A percentile compares a stretch with the other conserved stretches of the same genome.
These are phyloP conservation scores for Sarcophaga subvicina DNA, from an alignment of 2,888 invertebrate genomes.

Conservation along the genomic window DNA sequence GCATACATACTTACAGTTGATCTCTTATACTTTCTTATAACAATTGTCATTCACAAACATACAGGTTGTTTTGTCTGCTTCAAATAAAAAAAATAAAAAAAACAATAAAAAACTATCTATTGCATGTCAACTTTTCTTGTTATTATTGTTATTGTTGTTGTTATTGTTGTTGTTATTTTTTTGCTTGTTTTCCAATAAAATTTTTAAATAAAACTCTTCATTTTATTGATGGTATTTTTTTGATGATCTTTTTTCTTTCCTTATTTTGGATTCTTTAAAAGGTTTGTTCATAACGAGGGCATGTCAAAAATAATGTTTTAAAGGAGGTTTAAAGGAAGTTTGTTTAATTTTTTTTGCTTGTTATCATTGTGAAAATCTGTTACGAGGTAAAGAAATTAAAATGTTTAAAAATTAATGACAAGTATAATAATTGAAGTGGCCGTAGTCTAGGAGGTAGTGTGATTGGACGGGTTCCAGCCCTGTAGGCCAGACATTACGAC, in stretches of 20 bases:
- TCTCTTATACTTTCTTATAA: conserved; percentile 3
- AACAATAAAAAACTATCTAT: conserved; percentile 44
- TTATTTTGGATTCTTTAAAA: conserved; percentile 20
- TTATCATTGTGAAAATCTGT: neutral
- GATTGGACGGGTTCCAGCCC: too few species aligned
- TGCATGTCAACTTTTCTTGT: conserved; percentile 58
- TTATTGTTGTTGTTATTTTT: neutral
- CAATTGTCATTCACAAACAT: conserved; percentile 11
- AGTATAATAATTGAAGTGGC: too few species aligned
- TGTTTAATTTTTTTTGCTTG: neutral
- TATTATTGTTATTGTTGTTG: conserved; percentile 5
- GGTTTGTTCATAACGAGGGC: conserved; percentile 3
- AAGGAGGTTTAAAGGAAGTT: conserved; percentile 52
- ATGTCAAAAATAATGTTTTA: conserved; percentile 13
- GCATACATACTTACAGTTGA: neutral
- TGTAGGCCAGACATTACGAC: too few species aligned
- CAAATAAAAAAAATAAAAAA: neutral
- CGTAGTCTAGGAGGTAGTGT: too few species aligned
- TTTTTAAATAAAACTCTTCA: conserved; percentile 22
- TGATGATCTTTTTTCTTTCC: neutral
- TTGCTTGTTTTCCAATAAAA: conserved; percentile 15
- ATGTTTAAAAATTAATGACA: too few species aligned
- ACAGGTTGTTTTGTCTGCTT: conserved; percentile 40
- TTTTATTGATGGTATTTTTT: conserved; percentile 15
- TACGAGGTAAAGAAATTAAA: too few species aligned